phyloP scores from a whole-genome alignment of 2,113 vertebrate species.

The Trachemys scripta region DNA sequence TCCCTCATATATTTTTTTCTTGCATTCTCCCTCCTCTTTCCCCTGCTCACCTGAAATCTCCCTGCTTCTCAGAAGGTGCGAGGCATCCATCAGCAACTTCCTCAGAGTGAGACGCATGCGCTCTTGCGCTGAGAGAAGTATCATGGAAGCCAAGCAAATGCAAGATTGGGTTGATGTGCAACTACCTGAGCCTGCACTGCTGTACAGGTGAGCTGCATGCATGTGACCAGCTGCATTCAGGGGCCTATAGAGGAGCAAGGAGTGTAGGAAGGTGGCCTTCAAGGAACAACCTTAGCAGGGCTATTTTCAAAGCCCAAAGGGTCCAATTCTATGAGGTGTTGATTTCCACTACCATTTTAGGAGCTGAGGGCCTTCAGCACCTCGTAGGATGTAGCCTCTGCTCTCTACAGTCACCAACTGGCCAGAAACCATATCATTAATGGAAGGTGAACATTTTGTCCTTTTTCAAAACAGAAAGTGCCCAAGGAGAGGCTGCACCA shows the following conservation, averaged over 20 bases:
- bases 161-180: neutral
- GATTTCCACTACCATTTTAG: neutral
- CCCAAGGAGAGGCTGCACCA: neutral
- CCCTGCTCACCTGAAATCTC: neutral
- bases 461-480: neutral
- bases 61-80: neutral
- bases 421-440: neutral
- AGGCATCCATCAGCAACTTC: neutral
- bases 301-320: neutral
- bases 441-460: neutral
- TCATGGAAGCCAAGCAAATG: neutral
- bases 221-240: neutral
- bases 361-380: neutral
- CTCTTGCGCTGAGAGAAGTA: neutral
- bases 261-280: neutral
- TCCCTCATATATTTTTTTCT: neutral
- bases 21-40: neutral
- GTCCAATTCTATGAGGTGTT: neutral
- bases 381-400: neutral
- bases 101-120: neutral
- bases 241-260: neutral
- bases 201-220: neutral
- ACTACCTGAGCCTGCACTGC: neutral
- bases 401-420: neutral
- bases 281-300: neutral